A percentile compares a stretch with the other conserved stretches of the same genome.
phyloP scores from a whole-genome alignment of 2,113 vertebrate genomes.

The Falco punctatus region DNA sequence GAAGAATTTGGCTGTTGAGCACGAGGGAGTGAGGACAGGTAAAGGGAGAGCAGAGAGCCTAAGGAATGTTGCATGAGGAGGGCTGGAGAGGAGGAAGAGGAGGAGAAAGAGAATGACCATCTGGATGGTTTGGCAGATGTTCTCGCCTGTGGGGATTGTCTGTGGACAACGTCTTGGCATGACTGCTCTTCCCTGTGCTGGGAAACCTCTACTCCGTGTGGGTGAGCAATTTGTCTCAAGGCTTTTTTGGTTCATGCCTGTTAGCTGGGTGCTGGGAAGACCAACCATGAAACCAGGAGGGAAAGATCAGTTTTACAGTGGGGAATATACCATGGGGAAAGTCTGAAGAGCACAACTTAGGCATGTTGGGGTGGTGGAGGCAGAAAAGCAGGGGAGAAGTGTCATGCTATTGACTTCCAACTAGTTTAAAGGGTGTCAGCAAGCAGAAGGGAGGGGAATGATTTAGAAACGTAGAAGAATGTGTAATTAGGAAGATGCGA shows the following conservation, averaged over 20 bases:
- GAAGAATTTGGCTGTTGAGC: neutral
- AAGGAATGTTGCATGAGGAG: neutral
- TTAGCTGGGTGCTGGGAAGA: neutral
- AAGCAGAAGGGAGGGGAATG: slow-evolving; percentile 43
- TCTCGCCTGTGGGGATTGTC: neutral
- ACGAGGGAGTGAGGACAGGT: neutral
- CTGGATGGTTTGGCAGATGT: neutral
- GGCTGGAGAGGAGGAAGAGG: neutral
- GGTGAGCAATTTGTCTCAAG: neutral
- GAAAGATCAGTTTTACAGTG: neutral
- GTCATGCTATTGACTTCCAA: neutral
- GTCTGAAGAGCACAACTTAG: neutral
- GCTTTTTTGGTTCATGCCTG: neutral
- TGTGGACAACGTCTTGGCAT: neutral
- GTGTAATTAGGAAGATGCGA: slow-evolving; percentile 14
- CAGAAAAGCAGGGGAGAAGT: neutral
- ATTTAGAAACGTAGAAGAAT: slow-evolving; percentile 63
- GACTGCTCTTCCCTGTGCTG: neutral
- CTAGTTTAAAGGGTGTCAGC: slow-evolving; percentile 14
- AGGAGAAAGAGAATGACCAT: neutral
- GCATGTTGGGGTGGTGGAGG: neutral
- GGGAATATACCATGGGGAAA: neutral
- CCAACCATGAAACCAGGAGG: neutral
- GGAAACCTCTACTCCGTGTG: neutral
- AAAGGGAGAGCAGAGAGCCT: neutral